Base-by-base conservation (phyloP, 2,888 invertebrate genomes). In the Myathropa florea region DNA sequence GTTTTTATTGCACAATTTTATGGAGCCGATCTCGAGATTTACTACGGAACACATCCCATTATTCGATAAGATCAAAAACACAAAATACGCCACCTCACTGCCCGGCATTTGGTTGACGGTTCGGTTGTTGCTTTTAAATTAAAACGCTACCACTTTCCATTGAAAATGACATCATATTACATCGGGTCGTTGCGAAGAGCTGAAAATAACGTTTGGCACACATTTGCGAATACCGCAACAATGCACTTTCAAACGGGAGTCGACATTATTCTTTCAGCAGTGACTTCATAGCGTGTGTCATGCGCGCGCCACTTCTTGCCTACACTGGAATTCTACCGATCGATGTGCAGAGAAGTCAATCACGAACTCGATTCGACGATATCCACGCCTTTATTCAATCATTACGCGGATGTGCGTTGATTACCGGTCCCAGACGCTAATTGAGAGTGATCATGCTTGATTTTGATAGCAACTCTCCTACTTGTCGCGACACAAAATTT, bases 141-240 rank as follows among this genome's bases (percentile, higher is more conserved):
- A n/a, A n/a, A 14, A 39, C n/a, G 39, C n/a, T 18, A 46, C 7
- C 21, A 21, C 12, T n/a, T 61, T 53, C 30, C 30, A 1, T 26
- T 7, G 18, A 36, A 55, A 24, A 70, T 83, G 79, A 79, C 75
- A 79, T 83, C 75, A 83, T 60, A 65, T 39, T 65, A 46, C 67
- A 71, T n/a, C 7, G 24, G 33, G 21, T 59, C 53, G 21, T 14
- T 68, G 26, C 53, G 36, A 71, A 60, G 73, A 55, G 55, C 65
- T 71, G 53, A 83, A 79, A 61, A 61, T 55, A 46, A 46, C 73
- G 79, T 79, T 83, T 83, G 78, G 70, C 75, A 83, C 55, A 73
- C 64, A 73, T 53, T 61, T 59, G 55, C 53, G 64, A 59, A 64
- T 36, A 64, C 23, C 55, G 39, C 46, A 33, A 46, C 10, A 71